Evolutionary conservation across 2,888 invertebrate genomes (phyloP), one percentile per base, ranked within the genome.

Genomic region (Sicus ferrugineus): DNA sequence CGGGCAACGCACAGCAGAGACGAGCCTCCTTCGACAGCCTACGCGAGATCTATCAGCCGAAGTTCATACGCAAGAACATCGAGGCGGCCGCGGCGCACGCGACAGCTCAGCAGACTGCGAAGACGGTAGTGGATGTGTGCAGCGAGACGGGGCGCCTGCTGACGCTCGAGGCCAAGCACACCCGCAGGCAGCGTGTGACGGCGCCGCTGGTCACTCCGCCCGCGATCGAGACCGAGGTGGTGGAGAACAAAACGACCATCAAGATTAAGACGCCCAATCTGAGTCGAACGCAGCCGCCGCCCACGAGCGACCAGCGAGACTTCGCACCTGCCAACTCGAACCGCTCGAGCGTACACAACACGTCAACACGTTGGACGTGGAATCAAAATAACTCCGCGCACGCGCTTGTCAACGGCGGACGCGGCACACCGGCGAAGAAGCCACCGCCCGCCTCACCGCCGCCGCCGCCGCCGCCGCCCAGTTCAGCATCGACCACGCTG

Each of bases 101-200:
- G n/a, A n/a, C n/a, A 87, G 31, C 81, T 87, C 46, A 30, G 66
- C 58, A 72, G 54, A 34, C 56, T 26, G 63, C 68, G 19, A 34
- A 71, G n/a, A n/a, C 34, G 19, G 52, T 19, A 31, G 50, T 71
- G 3, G 75, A 73, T 62, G 70, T 73, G 28, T 73, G 75, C 2
- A 77, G 74, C n/a, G 79, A 89, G 72, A 89, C 89, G 80, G 91
- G 91, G 1, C 87, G 89, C 52, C 86, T 91, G 64, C 80, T 93
- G 26, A 92, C 93, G 0, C 85, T 93, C 63, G 93, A 93, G 78
- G 88, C 89, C 14, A 88, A 92, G 71, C 93, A 93, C 78, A 90
- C 91, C 2, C 91, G 90, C 70, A 86, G 93, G 50, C 93, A 93
- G 81, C 87, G 93, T 2, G 77, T 79, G 30, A 73, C 78, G 52